Evolutionary conservation across 2,113 vertebrate genomes (phyloP).

Genomic region (Myotis davidii): DNA sequence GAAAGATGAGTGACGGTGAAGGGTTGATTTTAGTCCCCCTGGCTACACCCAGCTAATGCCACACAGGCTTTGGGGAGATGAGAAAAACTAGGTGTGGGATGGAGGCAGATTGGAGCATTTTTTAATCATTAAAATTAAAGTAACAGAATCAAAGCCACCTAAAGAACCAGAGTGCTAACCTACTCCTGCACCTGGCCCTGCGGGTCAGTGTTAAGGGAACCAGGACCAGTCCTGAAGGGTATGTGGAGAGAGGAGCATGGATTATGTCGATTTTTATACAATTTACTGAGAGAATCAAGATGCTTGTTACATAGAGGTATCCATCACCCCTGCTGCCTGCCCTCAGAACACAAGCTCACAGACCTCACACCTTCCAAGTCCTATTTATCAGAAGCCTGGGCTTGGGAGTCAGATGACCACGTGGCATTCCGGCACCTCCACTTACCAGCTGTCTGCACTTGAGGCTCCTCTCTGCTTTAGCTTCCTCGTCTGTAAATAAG

Average conservation of each 20-base stretch:
- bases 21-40: neutral
- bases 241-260: accelerated
- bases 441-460: neutral
- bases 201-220: neutral
- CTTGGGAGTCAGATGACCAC: neutral
- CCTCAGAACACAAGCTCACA: neutral
- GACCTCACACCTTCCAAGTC: neutral
- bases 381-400: neutral
- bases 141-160: neutral
- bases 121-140: neutral
- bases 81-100: neutral
- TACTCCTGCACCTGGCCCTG: neutral
- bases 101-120: neutral
- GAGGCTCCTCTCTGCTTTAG: neutral
- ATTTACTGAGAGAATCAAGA: neutral
- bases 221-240: neutral
- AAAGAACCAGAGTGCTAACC: neutral
- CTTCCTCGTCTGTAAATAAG: neutral
- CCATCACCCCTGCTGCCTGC: neutral
- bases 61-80: neutral
- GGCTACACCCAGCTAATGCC: neutral
- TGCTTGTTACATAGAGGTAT: neutral
- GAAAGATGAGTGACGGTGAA: neutral
- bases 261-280: neutral
- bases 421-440: neutral